phyloP scores from a whole-genome alignment of 2,113 vertebrate genomes.

The Gavia stellata region DNA sequence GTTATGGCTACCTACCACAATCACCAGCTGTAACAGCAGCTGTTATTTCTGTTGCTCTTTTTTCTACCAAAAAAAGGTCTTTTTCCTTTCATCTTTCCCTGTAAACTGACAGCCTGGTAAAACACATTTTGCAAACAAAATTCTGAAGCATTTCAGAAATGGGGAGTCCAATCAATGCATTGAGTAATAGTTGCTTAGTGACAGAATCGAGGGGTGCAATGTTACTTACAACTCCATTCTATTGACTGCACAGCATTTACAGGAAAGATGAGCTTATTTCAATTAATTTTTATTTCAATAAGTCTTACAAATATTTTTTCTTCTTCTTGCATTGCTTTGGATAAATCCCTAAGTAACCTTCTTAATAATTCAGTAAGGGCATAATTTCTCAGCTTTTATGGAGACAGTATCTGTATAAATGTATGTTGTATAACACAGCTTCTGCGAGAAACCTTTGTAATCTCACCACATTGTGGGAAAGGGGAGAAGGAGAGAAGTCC shows the following conservation, averaged over 20 bases:
- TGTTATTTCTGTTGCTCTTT: not conserved
- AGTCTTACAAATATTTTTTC: not conserved
- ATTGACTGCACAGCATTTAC: not conserved
- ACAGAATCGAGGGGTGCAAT: not conserved
- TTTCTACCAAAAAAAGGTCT: not conserved
- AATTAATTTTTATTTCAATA: not conserved
- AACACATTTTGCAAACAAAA: not conserved
- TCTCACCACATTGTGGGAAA: not conserved
- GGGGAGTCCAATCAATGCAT: not conserved
- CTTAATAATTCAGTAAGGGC: not conserved
- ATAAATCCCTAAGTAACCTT: not conserved
- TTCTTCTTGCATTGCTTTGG: not conserved
- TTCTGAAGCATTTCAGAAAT: not conserved
- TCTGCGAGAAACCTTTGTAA: not conserved
- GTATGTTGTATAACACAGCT: not conserved
- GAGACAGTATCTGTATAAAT: not conserved
- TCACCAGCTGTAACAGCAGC: conserved; percentile 18
- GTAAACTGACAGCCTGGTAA: not conserved
- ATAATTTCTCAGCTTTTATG: not conserved
- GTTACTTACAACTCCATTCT: not conserved
- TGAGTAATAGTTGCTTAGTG: not conserved
- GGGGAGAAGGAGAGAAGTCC: not conserved
- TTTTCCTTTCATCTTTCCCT: not conserved
- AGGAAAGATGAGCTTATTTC: not conserved
- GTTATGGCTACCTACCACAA: not conserved